phyloP scores from a whole-genome alignment of 2,888 invertebrate genomes.

The Nyleta sp. region DNA sequence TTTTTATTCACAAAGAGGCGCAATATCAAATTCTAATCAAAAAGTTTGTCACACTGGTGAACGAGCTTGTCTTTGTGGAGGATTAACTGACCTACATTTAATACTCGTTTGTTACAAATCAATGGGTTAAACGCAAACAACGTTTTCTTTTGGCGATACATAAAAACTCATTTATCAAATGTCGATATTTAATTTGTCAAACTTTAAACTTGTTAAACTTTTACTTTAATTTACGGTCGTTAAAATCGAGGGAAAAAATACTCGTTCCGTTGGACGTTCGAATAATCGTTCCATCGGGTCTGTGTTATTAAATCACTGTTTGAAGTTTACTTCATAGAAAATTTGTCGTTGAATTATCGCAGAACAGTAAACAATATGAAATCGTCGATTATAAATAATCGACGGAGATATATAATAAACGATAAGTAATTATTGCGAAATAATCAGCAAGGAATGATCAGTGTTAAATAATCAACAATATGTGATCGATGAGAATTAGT shows the following conservation, averaged over 20 bases:
- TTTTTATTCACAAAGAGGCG: not conserved
- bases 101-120: constrained; percentile 4
- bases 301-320: too few relatives aligned
- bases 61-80: not conserved
- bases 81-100: constrained; percentile 11
- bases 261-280: too few relatives aligned
- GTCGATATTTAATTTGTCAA: constrained; percentile 7
- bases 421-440: too few relatives aligned
- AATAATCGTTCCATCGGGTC: too few relatives aligned
- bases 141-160: not conserved
- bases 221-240: not conserved
- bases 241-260: not conserved
- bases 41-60: constrained; percentile 1
- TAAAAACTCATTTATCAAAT: constrained; percentile 13
- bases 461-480: too few relatives aligned
- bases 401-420: too few relatives aligned
- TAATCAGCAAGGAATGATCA: too few relatives aligned
- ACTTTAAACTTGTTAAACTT: not conserved
- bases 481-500: too few relatives aligned
- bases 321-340: too few relatives aligned
- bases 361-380: too few relatives aligned
- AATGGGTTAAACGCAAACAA: not conserved
- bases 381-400: too few relatives aligned
- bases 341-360: too few relatives aligned
- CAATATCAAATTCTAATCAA: constrained; percentile 4